Percentiles rank a stretch among this genome's conserved stretches.
Evolutionary conservation across 2,797 vertebrate genomes (phyloP).

Genomic region (Kryptolebias ocellatus): DNA sequence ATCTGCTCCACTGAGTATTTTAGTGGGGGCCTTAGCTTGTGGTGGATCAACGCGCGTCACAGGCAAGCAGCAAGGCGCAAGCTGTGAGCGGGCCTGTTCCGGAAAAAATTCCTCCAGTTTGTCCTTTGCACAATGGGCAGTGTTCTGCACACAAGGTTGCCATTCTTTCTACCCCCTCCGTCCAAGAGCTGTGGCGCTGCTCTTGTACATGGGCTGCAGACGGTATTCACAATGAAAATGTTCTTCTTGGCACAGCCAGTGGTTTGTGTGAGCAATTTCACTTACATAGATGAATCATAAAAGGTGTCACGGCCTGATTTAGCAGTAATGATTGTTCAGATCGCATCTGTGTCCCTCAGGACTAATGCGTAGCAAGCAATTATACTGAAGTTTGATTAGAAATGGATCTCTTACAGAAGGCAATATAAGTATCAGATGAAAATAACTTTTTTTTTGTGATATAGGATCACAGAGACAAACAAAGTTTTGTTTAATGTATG

Average conservation of each 20-base stretch:
- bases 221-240: slow-evolving; percentile 64
- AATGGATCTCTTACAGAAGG: slow-evolving; percentile 6
- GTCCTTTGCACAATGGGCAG: slow-evolving; percentile 68
- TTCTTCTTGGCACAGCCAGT: slow-evolving; percentile 60
- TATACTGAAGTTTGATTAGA: slow-evolving; percentile 29
- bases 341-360: slow-evolving; percentile 48
- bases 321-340: slow-evolving; percentile 50
- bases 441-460: background rate
- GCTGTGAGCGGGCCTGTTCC: slow-evolving; percentile 81
- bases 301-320: slow-evolving; percentile 52
- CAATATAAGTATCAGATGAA: slow-evolving; percentile 1
- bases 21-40: slow-evolving; percentile 74
- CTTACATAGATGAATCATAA: slow-evolving; percentile 57
- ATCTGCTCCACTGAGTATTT: slow-evolving; percentile 84
- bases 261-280: slow-evolving; percentile 54
- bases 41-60: slow-evolving; percentile 68
- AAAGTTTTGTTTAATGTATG: background rate
- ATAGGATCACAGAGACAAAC: background rate
- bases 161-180: slow-evolving; percentile 46
- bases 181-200: slow-evolving; percentile 32
- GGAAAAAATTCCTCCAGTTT: slow-evolving; percentile 73
- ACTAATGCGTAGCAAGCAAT: slow-evolving; percentile 39
- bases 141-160: slow-evolving; percentile 68
- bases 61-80: slow-evolving; percentile 74
- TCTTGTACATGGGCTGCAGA: slow-evolving; percentile 43